Base-by-base conservation (phyloP, 2,888 invertebrate genomes). In the Diadegma fenestrale region DNA sequence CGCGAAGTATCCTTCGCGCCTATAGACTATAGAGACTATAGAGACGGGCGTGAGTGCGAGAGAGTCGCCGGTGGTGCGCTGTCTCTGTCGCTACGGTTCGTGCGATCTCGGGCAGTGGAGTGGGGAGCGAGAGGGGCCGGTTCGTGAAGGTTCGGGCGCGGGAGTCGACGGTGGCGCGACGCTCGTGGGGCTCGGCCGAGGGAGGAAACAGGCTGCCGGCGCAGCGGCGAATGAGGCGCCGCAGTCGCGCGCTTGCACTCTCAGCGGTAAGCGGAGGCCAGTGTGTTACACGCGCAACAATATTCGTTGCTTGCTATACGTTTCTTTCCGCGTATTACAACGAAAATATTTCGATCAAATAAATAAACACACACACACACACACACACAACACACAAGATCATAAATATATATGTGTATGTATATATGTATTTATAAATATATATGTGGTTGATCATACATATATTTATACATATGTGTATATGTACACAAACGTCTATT, bases 171-270 rank as follows among this genome's bases (percentile, higher is more conserved):
- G 86, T 86, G 85, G 91, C 92, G 92, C 90, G 90, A 72, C 89
- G 45, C 80, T 87, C 86, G 89, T 86, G 86, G 87, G 78, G 82
- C 84, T 82, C 85, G 90, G 89, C 82, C 66, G 75, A 83, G 69
- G 48, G 30, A 37, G 12, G 88, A 92, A 91, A 71, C 90, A 89
- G 82, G 82, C 87, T 87, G 87, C 90, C 90, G 92, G 92, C 90
- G 91, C 90, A 89, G 88, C 89, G 89, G 86, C 87, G 88, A 89
- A 88, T 85, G 86, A 88, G 88, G 89, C 88, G 89, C 91, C 90
- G 90, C 92, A 93, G 93, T 93, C 92, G 92, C 91, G 92, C 91
- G 92, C 91, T 91, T 91, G 92, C 92, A 92, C 90, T 93, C 92
- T 90, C 89, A 91, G 92, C 89, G 91, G 91, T 91, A 89, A 92